Percentiles rank a stretch among this genome's conserved stretches.
Evolutionary conservation across 2,797 vertebrate species (phyloP).

Genomic region (Neostethus bicornis): DNA sequence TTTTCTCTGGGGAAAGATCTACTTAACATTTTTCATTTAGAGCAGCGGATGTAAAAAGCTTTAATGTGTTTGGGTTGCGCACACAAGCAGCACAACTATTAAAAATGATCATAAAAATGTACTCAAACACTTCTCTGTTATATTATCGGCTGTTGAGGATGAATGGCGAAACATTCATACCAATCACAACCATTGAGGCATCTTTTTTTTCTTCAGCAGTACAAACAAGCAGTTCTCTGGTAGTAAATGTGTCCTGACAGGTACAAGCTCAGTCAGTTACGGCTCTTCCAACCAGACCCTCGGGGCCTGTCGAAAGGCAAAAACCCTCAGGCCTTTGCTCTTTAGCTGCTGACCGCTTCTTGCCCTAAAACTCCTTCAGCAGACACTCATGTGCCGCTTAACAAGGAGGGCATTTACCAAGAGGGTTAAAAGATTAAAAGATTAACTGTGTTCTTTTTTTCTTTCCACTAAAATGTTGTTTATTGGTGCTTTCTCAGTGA

Average conservation of each 20-base stretch:
- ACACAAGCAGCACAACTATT: slow-evolving; percentile 28
- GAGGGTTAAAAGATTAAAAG: slow-evolving; percentile 9
- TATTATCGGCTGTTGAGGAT: slow-evolving; percentile 1
- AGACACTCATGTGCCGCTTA: slow-evolving; percentile 17
- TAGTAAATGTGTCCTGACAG: slow-evolving; percentile 74
- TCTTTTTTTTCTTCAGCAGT: slow-evolving; percentile 31
- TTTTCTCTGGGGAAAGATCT: slow-evolving; percentile 59
- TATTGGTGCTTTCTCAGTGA: neutral
- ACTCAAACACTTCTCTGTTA: slow-evolving; percentile 4
- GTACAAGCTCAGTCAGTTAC: slow-evolving; percentile 70
- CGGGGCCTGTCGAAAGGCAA: slow-evolving; percentile 56
- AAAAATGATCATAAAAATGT: slow-evolving; percentile 26
- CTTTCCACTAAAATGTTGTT: no score
- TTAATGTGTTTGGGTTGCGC: slow-evolving; percentile 49
- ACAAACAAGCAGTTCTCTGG: slow-evolving; percentile 41
- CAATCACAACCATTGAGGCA: slow-evolving; percentile 21
- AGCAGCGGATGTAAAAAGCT: slow-evolving; percentile 56
- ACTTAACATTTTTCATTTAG: slow-evolving; percentile 63
- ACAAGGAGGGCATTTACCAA: slow-evolving; percentile 43
- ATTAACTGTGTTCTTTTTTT: slow-evolving; percentile 2
- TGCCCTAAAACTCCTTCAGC: slow-evolving; percentile 11
- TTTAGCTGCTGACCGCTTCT: slow-evolving; percentile 49
- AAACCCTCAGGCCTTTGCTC: slow-evolving; percentile 64
- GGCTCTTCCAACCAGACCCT: slow-evolving; percentile 59
- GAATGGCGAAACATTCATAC: slow-evolving; percentile 22